Evolutionary conservation across 1,140 invertebrate genomes (phyloP).

Genomic region (Diabrotica undecimpunctata): DNA sequence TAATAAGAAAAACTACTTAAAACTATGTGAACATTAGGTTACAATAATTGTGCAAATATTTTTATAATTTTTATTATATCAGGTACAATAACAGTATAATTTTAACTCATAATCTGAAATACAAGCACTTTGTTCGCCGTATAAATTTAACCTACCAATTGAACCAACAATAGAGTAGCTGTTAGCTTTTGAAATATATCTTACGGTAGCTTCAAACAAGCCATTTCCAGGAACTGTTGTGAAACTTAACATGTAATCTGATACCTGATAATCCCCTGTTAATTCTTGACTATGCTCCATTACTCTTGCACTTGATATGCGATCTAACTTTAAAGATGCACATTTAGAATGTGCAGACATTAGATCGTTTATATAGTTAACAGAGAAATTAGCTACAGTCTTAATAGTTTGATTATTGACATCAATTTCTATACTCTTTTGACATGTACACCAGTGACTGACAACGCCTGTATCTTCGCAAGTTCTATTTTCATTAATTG

Average conservation of each 20-base stretch:
- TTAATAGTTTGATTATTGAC: constrained; percentile 50
- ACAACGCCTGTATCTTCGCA: constrained; percentile 72
- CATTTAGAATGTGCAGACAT: constrained; percentile 59
- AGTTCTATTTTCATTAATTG: constrained; percentile 65
- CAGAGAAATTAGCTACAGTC: constrained; percentile 53
- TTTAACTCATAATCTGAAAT: constrained; percentile 70
- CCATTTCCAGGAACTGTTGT: constrained; percentile 65
- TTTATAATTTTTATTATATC: no score
- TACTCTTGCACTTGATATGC: constrained; percentile 55
- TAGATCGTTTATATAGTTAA: constrained; percentile 61
- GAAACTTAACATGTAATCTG: constrained; percentile 58
- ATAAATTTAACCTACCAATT: constrained; percentile 75
- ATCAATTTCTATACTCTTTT: constrained; percentile 55
- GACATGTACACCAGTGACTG: constrained; percentile 81
- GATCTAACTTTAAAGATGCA: constrained; percentile 52
- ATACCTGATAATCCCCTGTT: constrained; percentile 25
- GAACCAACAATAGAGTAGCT: constrained; percentile 54
- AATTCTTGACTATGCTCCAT: constrained; percentile 47
- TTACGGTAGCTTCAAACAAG: constrained; percentile 72
- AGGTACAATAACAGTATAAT: constrained; percentile 70
- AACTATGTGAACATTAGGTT: no score
- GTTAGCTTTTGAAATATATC: constrained; percentile 38
- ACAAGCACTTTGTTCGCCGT: constrained; percentile 74
- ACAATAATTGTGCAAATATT: no score
- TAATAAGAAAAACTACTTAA: no score